A percentile compares a stretch with the other conserved stretches of the same genome.
phyloP scores from a whole-genome alignment of 1,140 invertebrate genomes.

The Brachionus sp. region DNA sequence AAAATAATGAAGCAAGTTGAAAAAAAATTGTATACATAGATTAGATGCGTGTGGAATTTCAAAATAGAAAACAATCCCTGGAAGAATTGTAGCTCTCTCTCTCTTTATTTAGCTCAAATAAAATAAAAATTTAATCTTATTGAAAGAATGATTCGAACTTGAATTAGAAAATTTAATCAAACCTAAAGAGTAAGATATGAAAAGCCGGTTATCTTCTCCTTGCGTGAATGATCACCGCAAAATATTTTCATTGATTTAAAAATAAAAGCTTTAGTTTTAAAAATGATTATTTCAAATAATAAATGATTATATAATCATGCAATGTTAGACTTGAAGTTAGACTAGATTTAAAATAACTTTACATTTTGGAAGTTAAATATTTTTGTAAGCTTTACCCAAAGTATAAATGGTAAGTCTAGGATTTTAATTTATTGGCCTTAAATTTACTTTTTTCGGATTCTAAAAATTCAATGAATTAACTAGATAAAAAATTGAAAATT shows the following conservation, averaged over 20 bases:
- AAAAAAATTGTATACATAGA: not conserved
- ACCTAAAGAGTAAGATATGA: not conserved
- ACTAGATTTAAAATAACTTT: constrained; percentile 8
- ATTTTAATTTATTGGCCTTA: not conserved
- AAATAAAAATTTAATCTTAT: not conserved
- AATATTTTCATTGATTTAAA: not conserved
- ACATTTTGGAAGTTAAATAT: constrained; percentile 2
- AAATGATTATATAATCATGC: constrained; percentile 21
- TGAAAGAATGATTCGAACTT: not conserved
- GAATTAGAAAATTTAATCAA: not conserved
- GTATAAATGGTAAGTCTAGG: not conserved
- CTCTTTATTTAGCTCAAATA: not conserved
- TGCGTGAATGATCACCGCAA: not conserved
- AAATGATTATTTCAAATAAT: not conserved
- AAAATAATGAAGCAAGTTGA: not conserved
- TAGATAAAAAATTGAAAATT: constrained; percentile 14
- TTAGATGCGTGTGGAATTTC: not conserved
- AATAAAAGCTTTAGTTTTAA: not conserved
- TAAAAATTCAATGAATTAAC: not conserved
- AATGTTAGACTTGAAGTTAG: constrained; percentile 14
- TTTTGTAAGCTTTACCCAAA: not conserved
- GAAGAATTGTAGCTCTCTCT: not conserved
- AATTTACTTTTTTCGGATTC: not conserved
- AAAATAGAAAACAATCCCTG: not conserved
- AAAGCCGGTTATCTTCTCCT: not conserved